These are phyloP conservation scores for Oncorhynchus clarkii DNA, from an alignment of 2,113 vertebrate species.

Conservation along the genomic window DNA sequence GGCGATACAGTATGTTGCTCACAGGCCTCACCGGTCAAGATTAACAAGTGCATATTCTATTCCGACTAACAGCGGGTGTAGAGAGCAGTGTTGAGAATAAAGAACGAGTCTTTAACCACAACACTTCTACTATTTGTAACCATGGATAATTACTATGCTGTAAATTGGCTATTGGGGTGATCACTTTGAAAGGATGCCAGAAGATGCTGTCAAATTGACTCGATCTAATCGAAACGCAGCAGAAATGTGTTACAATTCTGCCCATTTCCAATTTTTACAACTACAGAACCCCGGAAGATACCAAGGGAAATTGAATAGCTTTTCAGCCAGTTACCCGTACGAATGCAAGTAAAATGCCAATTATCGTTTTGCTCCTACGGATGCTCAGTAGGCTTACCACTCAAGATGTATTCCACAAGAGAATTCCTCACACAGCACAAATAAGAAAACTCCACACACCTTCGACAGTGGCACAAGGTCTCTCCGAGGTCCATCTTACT, in stretches of 20 bases:
- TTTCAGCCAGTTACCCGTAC: background rate
- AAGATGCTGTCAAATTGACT: background rate
- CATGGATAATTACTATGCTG: background rate
- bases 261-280: background rate
- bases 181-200: background rate
- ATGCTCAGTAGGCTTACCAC: background rate
- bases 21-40: slow-evolving; percentile 14
- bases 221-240: background rate
- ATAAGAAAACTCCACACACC: slow-evolving; percentile 29
- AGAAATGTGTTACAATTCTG: background rate
- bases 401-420: slow-evolving; percentile 6
- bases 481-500: slow-evolving; percentile 62
- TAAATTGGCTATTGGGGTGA: background rate
- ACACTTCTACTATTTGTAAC: background rate
- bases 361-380: background rate
- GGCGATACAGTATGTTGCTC: slow-evolving; percentile 68
- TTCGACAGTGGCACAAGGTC: slow-evolving; percentile 62
- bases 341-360: slow-evolving; percentile 11
- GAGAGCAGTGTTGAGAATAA: background rate
- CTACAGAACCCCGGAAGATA: background rate
- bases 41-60: slow-evolving; percentile 53
- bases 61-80: background rate
- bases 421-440: slow-evolving; percentile 52
- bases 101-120: background rate
- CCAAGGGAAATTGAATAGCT: background rate